Conservation (phyloP, 2,888 invertebrate genomes). For the Xestia rhomboidea region DNA sequence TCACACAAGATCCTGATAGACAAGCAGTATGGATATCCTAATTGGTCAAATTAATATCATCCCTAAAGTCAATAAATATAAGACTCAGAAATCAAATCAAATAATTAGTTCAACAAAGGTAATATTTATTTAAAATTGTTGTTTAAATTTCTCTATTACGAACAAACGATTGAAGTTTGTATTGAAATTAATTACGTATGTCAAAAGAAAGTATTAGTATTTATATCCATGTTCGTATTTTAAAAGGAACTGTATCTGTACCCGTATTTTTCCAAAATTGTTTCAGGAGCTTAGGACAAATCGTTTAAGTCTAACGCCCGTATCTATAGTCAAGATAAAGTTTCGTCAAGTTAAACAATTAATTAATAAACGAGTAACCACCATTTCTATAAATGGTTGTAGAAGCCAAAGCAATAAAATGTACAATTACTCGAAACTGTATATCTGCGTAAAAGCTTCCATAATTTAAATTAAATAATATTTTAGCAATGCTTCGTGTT, state of each 20-base stretch:
- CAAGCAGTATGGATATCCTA: no score
- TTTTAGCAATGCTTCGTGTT: background rate
- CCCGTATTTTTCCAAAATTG: background rate
- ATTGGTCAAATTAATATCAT: background rate
- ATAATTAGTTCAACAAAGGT: no score
- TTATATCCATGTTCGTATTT: background rate
- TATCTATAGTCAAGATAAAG: no score
- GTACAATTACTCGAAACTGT: background rate
- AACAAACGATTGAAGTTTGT: slow-evolving; percentile 26
- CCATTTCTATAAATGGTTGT: background rate
- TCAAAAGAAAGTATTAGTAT: slow-evolving; percentile 9
- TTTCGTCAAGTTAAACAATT: background rate
- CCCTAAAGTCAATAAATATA: no score
- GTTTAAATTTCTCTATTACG: background rate
- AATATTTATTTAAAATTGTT: no score
- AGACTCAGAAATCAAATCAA: no score
- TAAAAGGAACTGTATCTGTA: background rate
- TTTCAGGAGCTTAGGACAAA: background rate
- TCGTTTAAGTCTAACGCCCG: no score
- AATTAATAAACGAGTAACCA: background rate
- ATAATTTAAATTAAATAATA: slow-evolving; percentile 2
- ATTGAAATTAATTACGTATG: slow-evolving; percentile 19
- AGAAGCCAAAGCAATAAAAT: slow-evolving; percentile 3
- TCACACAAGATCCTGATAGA: no score
- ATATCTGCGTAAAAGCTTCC: slow-evolving; percentile 9